Percentiles rank a stretch among this genome's conserved stretches.
Conservation (phyloP, 1,140 invertebrate genomes). For the Hypsibius dujardini region DNA sequence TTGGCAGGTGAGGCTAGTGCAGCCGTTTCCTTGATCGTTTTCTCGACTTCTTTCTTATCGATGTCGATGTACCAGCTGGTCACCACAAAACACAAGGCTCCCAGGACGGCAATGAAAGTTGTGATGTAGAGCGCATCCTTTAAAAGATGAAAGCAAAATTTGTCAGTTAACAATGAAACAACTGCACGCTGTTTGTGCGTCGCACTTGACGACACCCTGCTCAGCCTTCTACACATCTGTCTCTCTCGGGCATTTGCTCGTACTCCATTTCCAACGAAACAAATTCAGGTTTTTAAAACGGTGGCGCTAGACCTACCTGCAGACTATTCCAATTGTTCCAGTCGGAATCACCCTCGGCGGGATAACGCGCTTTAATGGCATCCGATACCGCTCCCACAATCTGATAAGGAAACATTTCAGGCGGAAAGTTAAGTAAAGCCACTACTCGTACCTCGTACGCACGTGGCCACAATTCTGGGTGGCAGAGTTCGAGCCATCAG, state of each 20-base stretch:
- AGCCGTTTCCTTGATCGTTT: not conserved
- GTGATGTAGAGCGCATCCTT: constrained; percentile 80
- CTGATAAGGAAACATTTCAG: too few species aligned
- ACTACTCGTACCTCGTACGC: too few species aligned
- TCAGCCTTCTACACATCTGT: too few species aligned
- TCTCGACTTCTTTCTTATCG: constrained; percentile 46
- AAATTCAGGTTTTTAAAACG: not conserved
- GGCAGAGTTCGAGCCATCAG: too few species aligned
- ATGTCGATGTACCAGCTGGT: constrained; percentile 65
- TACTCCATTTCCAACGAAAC: not conserved
- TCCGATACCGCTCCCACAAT: constrained; percentile 11
- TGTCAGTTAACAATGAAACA: not conserved
- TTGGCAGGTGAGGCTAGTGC: too few species aligned
- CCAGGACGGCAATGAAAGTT: constrained; percentile 69
- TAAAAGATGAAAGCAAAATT: not conserved
- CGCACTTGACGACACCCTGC: too few species aligned
- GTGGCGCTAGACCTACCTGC: not conserved
- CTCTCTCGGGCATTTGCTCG: not conserved
- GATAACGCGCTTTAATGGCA: not conserved
- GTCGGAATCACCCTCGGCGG: not conserved
- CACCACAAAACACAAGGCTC: constrained; percentile 70
- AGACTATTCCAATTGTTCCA: constrained; percentile 16
- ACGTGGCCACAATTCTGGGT: too few species aligned
- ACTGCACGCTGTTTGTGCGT: too few species aligned
- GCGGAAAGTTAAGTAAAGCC: too few species aligned